phyloP scores from a whole-genome alignment of 2,113 vertebrate genomes.

The Gobio gobio region DNA sequence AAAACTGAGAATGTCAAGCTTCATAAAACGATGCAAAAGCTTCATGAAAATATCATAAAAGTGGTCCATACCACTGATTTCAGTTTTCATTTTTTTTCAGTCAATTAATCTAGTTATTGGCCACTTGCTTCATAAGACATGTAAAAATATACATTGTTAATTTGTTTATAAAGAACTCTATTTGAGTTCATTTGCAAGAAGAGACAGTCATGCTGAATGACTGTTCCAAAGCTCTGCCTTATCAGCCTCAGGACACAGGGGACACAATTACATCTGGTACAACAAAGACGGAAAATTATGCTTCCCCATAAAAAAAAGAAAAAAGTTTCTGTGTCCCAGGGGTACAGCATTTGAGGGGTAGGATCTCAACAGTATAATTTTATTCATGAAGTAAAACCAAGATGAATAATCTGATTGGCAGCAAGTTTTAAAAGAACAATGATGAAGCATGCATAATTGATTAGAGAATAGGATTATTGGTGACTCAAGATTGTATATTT shows the following conservation, averaged over 20 bases:
- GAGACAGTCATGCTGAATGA: neutral
- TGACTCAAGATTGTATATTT: neutral
- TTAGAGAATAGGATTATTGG: neutral
- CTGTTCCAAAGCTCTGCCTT: neutral
- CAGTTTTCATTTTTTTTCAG: too few species aligned
- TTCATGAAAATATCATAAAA: neutral
- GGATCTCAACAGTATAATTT: neutral
- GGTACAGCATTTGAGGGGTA: neutral
- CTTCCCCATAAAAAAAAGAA: neutral
- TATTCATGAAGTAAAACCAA: neutral
- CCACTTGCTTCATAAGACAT: neutral
- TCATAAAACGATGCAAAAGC: neutral
- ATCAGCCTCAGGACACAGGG: neutral
- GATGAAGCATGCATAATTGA: neutral
- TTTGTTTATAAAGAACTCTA: neutral
- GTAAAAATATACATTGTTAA: neutral
- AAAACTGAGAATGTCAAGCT: too few species aligned
- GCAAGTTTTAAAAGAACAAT: neutral
- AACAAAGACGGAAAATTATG: slow-evolving; percentile 26
- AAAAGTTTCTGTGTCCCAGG: neutral
- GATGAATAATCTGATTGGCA: neutral
- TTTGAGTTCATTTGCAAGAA: neutral
- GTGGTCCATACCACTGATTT: neutral
- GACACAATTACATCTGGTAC: slow-evolving; percentile 47
- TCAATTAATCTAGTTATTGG: neutral